A percentile compares a stretch with the other conserved stretches of the same genome.
Evolutionary conservation across 2,113 vertebrate species (phyloP).

Genomic region (Nerophis lumbriciformis): DNA sequence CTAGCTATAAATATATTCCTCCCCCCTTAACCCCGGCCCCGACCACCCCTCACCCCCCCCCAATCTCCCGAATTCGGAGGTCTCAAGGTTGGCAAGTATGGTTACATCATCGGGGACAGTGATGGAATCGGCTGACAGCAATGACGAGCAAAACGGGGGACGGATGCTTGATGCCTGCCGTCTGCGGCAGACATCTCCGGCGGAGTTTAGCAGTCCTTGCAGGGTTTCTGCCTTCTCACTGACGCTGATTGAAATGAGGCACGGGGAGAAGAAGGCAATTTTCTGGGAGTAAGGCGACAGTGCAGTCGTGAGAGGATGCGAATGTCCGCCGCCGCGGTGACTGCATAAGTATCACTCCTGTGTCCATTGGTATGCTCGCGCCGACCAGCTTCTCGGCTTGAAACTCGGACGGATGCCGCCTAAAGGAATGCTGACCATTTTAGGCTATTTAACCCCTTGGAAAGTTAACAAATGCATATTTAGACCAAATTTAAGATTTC

Average conservation of each 20-base stretch:
- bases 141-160: not conserved
- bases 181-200: constrained; percentile 19
- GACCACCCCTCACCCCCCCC: no score
- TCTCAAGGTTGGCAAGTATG: no score
- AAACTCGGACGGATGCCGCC: no score
- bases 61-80: no score
- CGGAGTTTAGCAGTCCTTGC: constrained; percentile 28
- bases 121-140: constrained; percentile 42
- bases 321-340: not conserved
- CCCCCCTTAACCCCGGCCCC: no score
- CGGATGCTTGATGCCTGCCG: not conserved
- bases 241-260: constrained; percentile 2
- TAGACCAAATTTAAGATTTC: no score
- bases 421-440: no score
- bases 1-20: no score
- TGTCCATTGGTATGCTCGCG: not conserved
- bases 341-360: not conserved
- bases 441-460: no score
- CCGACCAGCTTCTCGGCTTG: not conserved
- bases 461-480: no score
- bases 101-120: constrained; percentile 42
- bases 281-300: constrained; percentile 37
- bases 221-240: constrained; percentile 10
- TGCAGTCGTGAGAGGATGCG: constrained; percentile 2
- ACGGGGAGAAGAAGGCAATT: constrained; percentile 38